Evolutionary conservation across 1,140 invertebrate genomes (phyloP), one percentile per base, ranked within the genome.

Genomic region (Anoplophora glabripennis): DNA sequence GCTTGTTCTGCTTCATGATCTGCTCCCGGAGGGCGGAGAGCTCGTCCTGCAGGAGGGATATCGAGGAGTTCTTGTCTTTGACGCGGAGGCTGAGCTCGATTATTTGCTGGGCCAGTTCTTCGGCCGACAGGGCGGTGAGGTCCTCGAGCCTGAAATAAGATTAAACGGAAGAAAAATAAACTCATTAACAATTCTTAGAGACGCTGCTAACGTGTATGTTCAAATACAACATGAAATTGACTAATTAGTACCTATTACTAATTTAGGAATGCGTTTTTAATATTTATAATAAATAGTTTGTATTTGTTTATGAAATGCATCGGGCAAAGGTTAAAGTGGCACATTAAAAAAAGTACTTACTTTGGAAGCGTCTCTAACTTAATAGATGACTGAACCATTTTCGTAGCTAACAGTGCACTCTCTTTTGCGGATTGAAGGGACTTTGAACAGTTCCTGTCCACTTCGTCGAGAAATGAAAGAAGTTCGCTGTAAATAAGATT

Each of bases 1-100:
- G 59, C 59, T 68, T 72, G 44, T 62, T 63, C 11, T 65, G 61
- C 40, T 64, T 68, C 12, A 72, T 56, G 1, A 67, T 58, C 61
- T 69, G 58, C 8, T 73, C 64, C 18, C 72, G 58, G 7, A 74
- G 53, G 10, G 41, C 53, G 4, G 66, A 64, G 7, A 75, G 42
- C 64, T 74, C 72, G 10, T 65, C 65, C 68, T 74, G 72, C 1
- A 75, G 60, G 7, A 72, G 17, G 17, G 49, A 36, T 10, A 75
- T 71, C 4, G 64, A 65, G 7, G 72, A 72, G 11, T 61, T 65
- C 63, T 75, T 74, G n/a, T 75, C 74, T 59, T 74, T 73, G 1
- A 74, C 40, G 18, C 68, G 51, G 21, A 75, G 53, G 46, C 47
- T 59, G 3, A 73, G 41, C 36, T 72, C 68, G 11, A 75, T 69